Conservation (phyloP, 2,113 vertebrate genomes). For the Ailurus styani region DNA sequence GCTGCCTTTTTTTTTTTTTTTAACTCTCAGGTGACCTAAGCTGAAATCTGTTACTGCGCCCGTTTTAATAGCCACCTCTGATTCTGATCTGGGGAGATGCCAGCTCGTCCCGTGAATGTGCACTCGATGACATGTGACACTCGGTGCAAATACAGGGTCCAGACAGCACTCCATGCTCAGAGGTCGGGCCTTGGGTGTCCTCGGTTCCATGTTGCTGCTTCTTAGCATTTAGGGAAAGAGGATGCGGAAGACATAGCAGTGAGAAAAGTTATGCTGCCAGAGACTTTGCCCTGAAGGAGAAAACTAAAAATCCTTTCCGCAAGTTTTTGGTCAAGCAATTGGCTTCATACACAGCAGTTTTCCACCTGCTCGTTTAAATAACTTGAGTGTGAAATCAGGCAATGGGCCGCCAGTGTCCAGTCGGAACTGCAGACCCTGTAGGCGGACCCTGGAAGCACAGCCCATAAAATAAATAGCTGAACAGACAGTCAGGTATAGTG, state of each 20-base stretch:
- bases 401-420: neutral
- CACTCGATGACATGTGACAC: neutral
- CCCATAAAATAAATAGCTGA: neutral
- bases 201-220: neutral
- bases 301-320: neutral
- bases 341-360: neutral
- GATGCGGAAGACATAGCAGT: rapidly evolving
- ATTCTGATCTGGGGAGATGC: neutral
- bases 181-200: neutral
- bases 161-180: neutral
- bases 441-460: neutral
- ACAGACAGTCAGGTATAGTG: neutral
- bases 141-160: no score
- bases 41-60: neutral
- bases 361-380: neutral
- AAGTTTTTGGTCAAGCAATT: neutral
- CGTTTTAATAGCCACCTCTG: neutral
- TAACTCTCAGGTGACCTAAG: neutral
- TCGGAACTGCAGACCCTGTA: neutral
- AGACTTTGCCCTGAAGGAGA: neutral
- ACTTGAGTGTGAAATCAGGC: neutral
- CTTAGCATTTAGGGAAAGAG: neutral
- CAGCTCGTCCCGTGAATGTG: neutral
- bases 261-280: neutral
- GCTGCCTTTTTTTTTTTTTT: neutral